Evolutionary conservation across 2,797 vertebrate genomes (phyloP).

Genomic region (Pseudomugil gertrudae): DNA sequence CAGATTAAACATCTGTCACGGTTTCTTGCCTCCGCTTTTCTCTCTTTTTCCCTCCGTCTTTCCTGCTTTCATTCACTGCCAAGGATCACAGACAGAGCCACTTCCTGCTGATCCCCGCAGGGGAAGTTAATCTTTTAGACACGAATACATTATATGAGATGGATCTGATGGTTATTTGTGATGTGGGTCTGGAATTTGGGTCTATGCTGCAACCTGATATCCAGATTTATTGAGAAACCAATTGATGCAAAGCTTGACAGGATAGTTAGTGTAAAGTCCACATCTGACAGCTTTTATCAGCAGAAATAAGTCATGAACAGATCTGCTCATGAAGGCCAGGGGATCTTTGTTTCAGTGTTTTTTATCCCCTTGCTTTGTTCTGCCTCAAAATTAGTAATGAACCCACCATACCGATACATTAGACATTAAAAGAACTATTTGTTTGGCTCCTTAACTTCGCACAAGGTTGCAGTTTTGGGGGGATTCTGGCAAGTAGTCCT

Average conservation of each 20-base stretch:
- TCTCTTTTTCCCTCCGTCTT: background rate
- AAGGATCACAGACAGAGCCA: slow-evolving; percentile 54
- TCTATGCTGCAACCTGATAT: background rate
- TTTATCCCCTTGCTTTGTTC: background rate
- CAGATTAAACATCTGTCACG: slow-evolving; percentile 23
- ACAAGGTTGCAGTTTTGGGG: background rate
- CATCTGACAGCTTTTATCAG: background rate
- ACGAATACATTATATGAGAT: slow-evolving; percentile 58
- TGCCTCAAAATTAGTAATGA: background rate
- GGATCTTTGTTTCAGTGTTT: background rate
- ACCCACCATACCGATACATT: background rate
- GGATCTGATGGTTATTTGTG: slow-evolving; percentile 25
- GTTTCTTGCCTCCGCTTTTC: background rate
- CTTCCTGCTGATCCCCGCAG: slow-evolving; percentile 55
- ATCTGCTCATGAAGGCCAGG: background rate
- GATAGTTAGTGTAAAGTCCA: background rate
- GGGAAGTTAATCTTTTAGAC: slow-evolving; percentile 63
- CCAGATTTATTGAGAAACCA: background rate
- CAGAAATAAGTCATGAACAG: background rate
- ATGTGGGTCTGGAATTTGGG: background rate
- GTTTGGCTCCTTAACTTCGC: background rate
- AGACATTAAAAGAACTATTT: background rate
- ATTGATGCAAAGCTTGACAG: background rate
- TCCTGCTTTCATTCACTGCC: slow-evolving; percentile 45
- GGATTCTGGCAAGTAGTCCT: background rate